A percentile compares a stretch with the other conserved stretches of the same genome.
Conservation (phyloP, 2,113 vertebrate genomes). For the Zingel zingel region DNA sequence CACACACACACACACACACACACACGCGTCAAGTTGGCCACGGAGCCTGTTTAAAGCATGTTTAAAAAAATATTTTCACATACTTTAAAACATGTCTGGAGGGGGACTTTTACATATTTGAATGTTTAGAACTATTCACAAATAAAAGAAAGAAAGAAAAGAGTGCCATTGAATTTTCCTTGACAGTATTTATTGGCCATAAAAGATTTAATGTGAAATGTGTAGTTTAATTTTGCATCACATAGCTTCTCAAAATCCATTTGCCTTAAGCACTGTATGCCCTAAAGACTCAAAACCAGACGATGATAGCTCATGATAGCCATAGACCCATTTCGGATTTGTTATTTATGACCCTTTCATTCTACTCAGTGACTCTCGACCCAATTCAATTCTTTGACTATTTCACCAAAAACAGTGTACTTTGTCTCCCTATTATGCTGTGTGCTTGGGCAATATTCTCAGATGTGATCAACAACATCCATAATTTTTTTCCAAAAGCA, state of each 20-base stretch:
- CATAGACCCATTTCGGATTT: constrained; percentile 17
- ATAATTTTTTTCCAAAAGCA: not conserved
- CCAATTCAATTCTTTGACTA: constrained; percentile 49
- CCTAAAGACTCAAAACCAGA: constrained; percentile 33
- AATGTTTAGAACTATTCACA: not conserved
- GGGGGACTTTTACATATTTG: not conserved
- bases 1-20: not conserved
- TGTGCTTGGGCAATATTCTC: not conserved
- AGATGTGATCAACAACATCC: not conserved
- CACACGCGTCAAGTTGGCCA: too few relatives aligned
- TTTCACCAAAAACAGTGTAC: constrained; percentile 26
- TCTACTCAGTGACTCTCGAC: constrained; percentile 16
- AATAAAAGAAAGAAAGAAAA: not conserved
- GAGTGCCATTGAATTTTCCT: not conserved
- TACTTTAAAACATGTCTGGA: too few relatives aligned
- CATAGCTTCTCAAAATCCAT: constrained; percentile 36
- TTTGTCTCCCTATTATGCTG: constrained; percentile 14
- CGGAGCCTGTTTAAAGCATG: too few relatives aligned
- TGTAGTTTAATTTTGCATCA: constrained; percentile 44
- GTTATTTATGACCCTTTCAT: constrained; percentile 42
- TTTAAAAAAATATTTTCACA: too few relatives aligned
- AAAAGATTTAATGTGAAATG: constrained; percentile 23
- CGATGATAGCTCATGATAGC: constrained; percentile 21
- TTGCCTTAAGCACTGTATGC: constrained; percentile 26
- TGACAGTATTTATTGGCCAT: not conserved